Evolutionary conservation across 2,888 invertebrate genomes (phyloP).

Genomic region (Acanthosepion esculentum): DNA sequence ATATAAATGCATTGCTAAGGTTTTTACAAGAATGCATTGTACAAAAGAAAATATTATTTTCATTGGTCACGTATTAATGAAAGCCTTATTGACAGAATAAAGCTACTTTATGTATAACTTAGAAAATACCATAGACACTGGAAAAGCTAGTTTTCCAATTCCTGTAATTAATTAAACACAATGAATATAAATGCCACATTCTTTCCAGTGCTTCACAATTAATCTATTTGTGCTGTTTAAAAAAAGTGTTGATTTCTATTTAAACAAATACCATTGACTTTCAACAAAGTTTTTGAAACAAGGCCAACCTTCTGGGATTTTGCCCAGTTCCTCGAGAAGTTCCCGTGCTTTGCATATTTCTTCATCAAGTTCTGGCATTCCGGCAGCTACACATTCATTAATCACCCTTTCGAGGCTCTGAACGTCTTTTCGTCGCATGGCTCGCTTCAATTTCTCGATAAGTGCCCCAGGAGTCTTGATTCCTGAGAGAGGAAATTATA

Average conservation of each 20-base stretch:
- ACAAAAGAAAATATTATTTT: background rate
- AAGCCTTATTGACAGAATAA: background rate
- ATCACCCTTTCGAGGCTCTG: background rate
- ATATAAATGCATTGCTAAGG: background rate
- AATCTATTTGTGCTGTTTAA: background rate
- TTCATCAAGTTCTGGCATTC: conserved; percentile 11
- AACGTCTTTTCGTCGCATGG: background rate
- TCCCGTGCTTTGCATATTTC: background rate
- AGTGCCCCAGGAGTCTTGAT: conserved; percentile 10
- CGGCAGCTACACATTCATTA: conserved; percentile 24
- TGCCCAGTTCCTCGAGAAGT: background rate
- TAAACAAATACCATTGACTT: background rate
- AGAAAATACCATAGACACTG: background rate
- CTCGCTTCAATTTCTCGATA: background rate
- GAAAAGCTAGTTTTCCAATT: background rate
- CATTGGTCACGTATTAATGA: background rate
- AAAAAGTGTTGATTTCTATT: background rate
- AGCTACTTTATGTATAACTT: background rate
- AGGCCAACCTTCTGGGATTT: conserved; percentile 40
- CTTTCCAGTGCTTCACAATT: background rate
- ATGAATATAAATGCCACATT: background rate
- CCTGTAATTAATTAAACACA: background rate
- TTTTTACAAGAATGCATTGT: no score
- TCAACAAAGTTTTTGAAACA: background rate
- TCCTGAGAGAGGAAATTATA: background rate